These are phyloP conservation scores for Hydropsyche betteni DNA, from an alignment of 2,888 invertebrate species.

Conservation along the genomic window DNA sequence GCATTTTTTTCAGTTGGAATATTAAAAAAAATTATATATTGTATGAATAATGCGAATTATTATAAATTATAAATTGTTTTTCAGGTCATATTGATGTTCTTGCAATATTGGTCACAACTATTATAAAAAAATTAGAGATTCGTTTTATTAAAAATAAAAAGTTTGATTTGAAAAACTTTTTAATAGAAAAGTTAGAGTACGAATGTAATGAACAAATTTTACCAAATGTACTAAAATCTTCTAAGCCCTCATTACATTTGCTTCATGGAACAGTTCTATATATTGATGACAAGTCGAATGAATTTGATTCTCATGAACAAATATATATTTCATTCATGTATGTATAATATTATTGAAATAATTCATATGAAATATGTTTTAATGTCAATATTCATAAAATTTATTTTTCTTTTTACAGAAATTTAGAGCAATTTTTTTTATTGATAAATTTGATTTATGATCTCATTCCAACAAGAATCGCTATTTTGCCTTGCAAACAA, in stretches of 20 bases:
- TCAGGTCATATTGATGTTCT: slow-evolving; percentile 38
- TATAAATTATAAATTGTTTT: background rate
- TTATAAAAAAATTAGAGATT: slow-evolving; percentile 40
- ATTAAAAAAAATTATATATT: too few species aligned
- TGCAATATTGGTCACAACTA: slow-evolving; percentile 35
- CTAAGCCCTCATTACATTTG: slow-evolving; percentile 42
- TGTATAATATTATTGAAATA: background rate
- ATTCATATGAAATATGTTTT: background rate
- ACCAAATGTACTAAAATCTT: slow-evolving; percentile 35
- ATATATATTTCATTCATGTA: slow-evolving; percentile 36
- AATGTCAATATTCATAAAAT: slow-evolving; percentile 10
- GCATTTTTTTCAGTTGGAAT: background rate
- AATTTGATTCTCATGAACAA: slow-evolving; percentile 4
- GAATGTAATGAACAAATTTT: background rate
- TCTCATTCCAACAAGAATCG: slow-evolving; percentile 39
- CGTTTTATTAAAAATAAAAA: slow-evolving; percentile 24
- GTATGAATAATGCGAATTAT: too few species aligned
- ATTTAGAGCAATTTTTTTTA: slow-evolving; percentile 45
- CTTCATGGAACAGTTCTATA: slow-evolving; percentile 44
- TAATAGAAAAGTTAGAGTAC: slow-evolving; percentile 42
- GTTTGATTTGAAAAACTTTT: slow-evolving; percentile 35
- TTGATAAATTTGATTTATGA: slow-evolving; percentile 47
- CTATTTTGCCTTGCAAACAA: slow-evolving; percentile 41
- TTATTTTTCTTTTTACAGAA: slow-evolving; percentile 30
- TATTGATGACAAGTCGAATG: background rate